These are phyloP conservation scores for Beaufortia kweichowensis DNA, from an alignment of 2,113 vertebrate genomes.

Conservation along the genomic window DNA sequence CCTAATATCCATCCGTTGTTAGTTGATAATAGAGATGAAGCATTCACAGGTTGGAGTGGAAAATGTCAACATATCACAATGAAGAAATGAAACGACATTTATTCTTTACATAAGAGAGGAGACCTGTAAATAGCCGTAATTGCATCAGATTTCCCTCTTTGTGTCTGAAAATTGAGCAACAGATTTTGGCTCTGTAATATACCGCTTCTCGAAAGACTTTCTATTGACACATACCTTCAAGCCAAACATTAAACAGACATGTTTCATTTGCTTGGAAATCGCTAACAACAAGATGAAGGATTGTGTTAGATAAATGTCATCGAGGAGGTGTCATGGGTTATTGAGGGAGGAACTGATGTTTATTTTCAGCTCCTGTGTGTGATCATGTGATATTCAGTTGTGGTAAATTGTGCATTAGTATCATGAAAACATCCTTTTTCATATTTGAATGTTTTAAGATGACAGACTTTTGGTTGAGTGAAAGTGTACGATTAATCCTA, in stretches of 20 bases:
- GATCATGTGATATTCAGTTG: background rate
- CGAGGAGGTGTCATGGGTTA: conserved; percentile 11
- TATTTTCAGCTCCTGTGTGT: background rate
- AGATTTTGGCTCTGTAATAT: conserved; percentile 73
- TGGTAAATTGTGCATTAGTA: background rate
- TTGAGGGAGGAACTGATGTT: background rate
- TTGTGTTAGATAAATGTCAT: background rate
- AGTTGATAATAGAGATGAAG: conserved; percentile 27
- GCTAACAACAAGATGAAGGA: conserved; percentile 27
- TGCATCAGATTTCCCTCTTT: conserved; percentile 74
- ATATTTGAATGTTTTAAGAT: conserved; percentile 11
- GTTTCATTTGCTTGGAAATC: conserved; percentile 66
- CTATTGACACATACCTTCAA: conserved; percentile 72
- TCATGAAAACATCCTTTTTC: conserved; percentile 8
- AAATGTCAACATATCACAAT: conserved; percentile 34
- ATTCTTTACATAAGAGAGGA: conserved; percentile 62
- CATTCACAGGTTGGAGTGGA: background rate
- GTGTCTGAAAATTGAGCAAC: conserved; percentile 72
- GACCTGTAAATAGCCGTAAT: conserved; percentile 78
- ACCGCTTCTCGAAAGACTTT: conserved; percentile 70
- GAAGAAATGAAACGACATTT: conserved; percentile 68
- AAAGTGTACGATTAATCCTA: background rate
- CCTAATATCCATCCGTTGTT: conserved; percentile 24
- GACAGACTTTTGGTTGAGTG: background rate
- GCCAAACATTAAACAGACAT: too few species aligned